Percentiles rank a stretch among this genome's conserved stretches.
Evolutionary conservation across 2,888 invertebrate species (phyloP).

Genomic region (Coecobrya sp.): DNA sequence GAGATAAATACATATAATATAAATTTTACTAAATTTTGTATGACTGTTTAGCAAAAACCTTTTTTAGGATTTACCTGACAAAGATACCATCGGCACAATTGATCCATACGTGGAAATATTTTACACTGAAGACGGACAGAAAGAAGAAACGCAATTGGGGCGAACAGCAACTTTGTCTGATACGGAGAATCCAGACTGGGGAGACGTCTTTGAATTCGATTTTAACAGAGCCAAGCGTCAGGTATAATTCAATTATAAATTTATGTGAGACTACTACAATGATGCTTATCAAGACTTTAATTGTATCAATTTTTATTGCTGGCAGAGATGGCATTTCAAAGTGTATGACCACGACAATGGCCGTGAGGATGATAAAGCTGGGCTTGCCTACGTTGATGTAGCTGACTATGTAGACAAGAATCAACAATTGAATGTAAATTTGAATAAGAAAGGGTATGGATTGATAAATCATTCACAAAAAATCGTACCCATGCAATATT

Average conservation of each 20-base stretch:
- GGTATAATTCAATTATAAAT: background rate
- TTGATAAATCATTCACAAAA: no score
- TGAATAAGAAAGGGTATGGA: slow-evolving; percentile 85
- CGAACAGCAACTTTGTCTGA: slow-evolving; percentile 81
- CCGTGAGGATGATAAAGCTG: slow-evolving; percentile 85
- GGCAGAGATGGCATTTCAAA: slow-evolving; percentile 81
- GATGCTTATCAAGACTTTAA: no score
- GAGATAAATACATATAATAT: no score
- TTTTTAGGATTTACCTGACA: slow-evolving; percentile 84
- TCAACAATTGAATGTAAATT: slow-evolving; percentile 82
- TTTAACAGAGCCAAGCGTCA: slow-evolving; percentile 83
- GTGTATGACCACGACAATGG: slow-evolving; percentile 85
- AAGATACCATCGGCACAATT: slow-evolving; percentile 84
- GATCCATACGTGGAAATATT: slow-evolving; percentile 83
- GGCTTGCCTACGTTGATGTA: slow-evolving; percentile 83
- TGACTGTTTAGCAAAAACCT: no score
- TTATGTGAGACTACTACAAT: no score
- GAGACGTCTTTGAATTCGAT: slow-evolving; percentile 85
- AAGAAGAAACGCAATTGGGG: slow-evolving; percentile 83
- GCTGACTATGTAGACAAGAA: slow-evolving; percentile 85
- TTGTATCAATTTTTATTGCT: no score
- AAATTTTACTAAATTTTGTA: no score
- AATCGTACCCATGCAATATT: no score
- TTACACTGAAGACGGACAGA: slow-evolving; percentile 82
- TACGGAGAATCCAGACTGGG: slow-evolving; percentile 84